Conservation (phyloP, 2,888 invertebrate species). For the Chorisops tibialis region DNA sequence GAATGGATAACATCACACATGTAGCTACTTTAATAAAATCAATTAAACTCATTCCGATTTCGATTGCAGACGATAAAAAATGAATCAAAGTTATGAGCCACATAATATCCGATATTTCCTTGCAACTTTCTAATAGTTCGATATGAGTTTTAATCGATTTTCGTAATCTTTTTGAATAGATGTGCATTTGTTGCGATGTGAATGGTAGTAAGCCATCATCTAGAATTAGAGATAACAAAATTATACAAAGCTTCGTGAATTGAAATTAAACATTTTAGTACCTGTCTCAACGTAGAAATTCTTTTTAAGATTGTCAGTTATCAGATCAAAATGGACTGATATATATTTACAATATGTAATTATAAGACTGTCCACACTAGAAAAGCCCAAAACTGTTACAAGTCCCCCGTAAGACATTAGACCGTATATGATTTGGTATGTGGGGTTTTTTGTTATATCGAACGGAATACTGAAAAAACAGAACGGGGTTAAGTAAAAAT, state of each 20-base stretch:
- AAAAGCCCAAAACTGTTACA: conserved; percentile 27
- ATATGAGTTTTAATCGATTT: not conserved
- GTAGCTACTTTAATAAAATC: conserved; percentile 49
- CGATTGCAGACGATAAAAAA: conserved; percentile 48
- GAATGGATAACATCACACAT: conserved; percentile 12
- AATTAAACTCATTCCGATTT: conserved; percentile 47
- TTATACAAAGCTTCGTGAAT: not conserved
- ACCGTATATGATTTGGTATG: conserved; percentile 19
- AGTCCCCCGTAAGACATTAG: conserved; percentile 24
- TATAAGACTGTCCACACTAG: conserved; percentile 28
- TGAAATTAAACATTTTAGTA: not conserved
- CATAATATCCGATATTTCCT: not conserved
- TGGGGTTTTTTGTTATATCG: conserved; percentile 2
- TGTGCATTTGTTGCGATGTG: not conserved
- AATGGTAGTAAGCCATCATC: not conserved
- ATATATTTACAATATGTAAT: conserved; percentile 28
- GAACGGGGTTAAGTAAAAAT: not conserved
- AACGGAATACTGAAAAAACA: conserved; percentile 18
- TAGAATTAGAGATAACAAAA: not conserved
- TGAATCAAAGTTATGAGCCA: conserved; percentile 44
- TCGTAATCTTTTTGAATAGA: not conserved
- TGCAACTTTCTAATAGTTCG: not conserved
- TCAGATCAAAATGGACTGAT: conserved; percentile 19
- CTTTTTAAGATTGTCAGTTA: not conserved
- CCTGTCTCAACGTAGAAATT: conserved; percentile 2